phyloP scores from a whole-genome alignment of 2,797 vertebrate species.

The Menidia menidia region DNA sequence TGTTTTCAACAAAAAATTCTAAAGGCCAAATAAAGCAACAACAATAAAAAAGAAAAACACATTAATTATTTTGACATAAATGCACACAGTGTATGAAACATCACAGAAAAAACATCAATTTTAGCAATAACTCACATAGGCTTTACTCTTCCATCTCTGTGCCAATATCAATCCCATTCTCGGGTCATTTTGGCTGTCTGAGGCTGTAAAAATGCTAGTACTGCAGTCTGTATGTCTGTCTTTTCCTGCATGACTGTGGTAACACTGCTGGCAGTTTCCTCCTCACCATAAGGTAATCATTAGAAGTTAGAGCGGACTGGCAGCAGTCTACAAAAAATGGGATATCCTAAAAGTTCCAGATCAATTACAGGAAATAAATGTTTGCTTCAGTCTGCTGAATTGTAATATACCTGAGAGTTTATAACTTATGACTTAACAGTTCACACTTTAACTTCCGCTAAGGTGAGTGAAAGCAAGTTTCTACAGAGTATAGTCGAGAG shows the following conservation, averaged over 20 bases:
- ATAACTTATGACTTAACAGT: slow-evolving; percentile 11
- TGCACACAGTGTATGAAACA: slow-evolving; percentile 6
- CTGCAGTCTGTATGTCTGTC: slow-evolving; percentile 69
- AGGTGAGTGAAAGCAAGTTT: slow-evolving; percentile 33
- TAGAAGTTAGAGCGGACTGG: slow-evolving; percentile 69
- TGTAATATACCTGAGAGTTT: slow-evolving; percentile 26
- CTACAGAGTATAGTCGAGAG: slow-evolving; percentile 40
- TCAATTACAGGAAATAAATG: slow-evolving; percentile 44
- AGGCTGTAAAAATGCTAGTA: slow-evolving; percentile 68
- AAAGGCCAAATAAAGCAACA: slow-evolving; percentile 1
- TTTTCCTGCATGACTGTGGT: slow-evolving; percentile 65
- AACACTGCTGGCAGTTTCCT: slow-evolving; percentile 69
- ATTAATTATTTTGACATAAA: slow-evolving; percentile 25
- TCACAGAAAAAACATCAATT: slow-evolving; percentile 35
- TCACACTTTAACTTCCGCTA: slow-evolving; percentile 23
- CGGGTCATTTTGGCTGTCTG: slow-evolving; percentile 64
- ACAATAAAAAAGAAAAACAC: background rate
- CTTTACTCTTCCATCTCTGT: slow-evolving; percentile 45
- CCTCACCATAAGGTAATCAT: slow-evolving; percentile 77
- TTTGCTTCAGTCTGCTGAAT: background rate
- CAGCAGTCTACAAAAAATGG: slow-evolving; percentile 56
- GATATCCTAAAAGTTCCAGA: slow-evolving; percentile 65
- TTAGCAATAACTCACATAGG: slow-evolving; percentile 50
- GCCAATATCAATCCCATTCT: slow-evolving; percentile 61
- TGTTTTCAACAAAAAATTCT: slow-evolving; percentile 7